Conservation (phyloP, 2,888 invertebrate species). For the Yponomeuta sedellus region DNA sequence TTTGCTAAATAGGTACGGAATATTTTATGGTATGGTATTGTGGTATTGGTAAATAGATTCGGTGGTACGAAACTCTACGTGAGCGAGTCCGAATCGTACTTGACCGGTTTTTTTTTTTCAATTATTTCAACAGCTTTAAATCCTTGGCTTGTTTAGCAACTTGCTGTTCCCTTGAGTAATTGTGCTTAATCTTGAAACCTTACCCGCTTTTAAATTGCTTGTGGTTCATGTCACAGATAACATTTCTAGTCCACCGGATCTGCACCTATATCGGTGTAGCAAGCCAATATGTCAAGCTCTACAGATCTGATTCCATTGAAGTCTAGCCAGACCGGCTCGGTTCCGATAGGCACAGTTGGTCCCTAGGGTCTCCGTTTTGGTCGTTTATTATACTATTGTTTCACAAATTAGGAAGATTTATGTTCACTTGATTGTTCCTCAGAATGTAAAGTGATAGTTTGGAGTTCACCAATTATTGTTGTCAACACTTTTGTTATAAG, state of each 20-base stretch:
- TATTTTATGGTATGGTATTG: too few species aligned
- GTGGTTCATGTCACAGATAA: conserved; percentile 8
- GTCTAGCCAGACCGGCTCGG: conserved; percentile 2
- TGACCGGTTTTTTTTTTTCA: not conserved
- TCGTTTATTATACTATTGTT: not conserved
- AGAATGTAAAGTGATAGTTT: not conserved
- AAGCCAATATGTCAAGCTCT: conserved; percentile 16
- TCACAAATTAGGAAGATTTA: not conserved
- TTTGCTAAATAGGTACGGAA: too few species aligned
- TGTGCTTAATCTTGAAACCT: conserved; percentile 22
- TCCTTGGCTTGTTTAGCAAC: not conserved
- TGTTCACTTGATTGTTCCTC: not conserved
- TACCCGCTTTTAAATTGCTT: conserved; percentile 23
- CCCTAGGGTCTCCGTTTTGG: not conserved
- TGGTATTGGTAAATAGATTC: too few species aligned
- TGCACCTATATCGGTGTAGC: not conserved
- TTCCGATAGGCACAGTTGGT: not conserved
- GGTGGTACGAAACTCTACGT: too few species aligned
- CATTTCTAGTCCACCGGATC: conserved; percentile 14
- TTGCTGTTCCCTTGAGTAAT: too few species aligned
- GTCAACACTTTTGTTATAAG: not conserved
- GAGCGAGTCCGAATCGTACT: too few species aligned
- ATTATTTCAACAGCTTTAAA: not conserved
- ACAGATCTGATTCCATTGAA: conserved; percentile 14
- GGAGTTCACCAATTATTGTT: not conserved